phyloP scores from a whole-genome alignment of 2,113 vertebrate genomes.

The Coreoperca whiteheadi region DNA sequence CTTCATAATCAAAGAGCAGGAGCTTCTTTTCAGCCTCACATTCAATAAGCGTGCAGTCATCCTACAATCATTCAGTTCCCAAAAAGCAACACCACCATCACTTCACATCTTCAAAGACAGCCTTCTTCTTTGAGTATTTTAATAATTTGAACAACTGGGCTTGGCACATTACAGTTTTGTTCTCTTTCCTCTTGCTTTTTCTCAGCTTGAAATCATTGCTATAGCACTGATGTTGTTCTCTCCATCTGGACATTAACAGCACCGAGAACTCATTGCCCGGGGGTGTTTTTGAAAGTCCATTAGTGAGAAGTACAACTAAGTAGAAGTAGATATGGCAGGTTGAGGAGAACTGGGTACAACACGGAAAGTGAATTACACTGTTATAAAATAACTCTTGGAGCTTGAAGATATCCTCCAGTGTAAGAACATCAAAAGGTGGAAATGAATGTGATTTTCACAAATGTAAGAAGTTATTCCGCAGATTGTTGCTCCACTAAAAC shows the following conservation, averaged over 20 bases:
- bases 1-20: slow-evolving; percentile 48
- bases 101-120: slow-evolving; percentile 11
- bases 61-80: slow-evolving; percentile 20
- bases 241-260: slow-evolving; percentile 39
- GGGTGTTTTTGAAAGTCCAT: slow-evolving; percentile 41
- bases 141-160: slow-evolving; percentile 3
- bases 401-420: slow-evolving; percentile 56
- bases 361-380: slow-evolving; percentile 55
- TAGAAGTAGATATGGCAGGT: slow-evolving; percentile 58
- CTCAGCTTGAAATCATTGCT: slow-evolving; percentile 2
- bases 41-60: slow-evolving; percentile 16
- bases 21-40: slow-evolving; percentile 44
- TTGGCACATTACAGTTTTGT: slow-evolving; percentile 15
- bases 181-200: slow-evolving; percentile 7
- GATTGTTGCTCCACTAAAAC: slow-evolving; percentile 39
- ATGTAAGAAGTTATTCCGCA: slow-evolving; percentile 43
- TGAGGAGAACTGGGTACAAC: slow-evolving; percentile 39
- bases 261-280: neutral
- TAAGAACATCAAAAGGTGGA: slow-evolving; percentile 22
- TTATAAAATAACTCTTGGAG: slow-evolving; percentile 64
- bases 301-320: slow-evolving; percentile 57
- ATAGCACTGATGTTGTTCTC: neutral
- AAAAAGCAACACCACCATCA: slow-evolving; percentile 18
- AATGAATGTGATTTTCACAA: slow-evolving; percentile 48
- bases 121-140: neutral